Conservation (phyloP, 2,797 vertebrate species). For the Xenops minutus region DNA sequence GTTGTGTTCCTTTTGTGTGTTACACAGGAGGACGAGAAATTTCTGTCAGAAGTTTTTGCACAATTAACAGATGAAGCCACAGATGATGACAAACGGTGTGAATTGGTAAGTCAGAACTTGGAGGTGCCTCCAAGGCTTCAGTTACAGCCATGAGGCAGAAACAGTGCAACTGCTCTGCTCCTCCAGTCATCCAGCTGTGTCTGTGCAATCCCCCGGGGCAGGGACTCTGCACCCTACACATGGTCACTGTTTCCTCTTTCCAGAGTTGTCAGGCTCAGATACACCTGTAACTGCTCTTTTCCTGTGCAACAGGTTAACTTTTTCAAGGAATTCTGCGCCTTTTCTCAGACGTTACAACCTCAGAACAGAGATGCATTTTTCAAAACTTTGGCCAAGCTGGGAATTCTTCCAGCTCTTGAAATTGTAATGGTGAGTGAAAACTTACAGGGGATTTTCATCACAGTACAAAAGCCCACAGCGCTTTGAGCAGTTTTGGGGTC, state of each 20-base stretch:
- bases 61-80: conserved; percentile 97
- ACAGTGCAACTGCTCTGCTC: background rate
- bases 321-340: conserved; percentile 96
- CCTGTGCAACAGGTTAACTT: conserved; percentile 86
- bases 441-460: background rate
- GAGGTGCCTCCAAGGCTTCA: background rate
- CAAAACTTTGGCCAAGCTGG: conserved; percentile 94
- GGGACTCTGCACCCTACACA: background rate
- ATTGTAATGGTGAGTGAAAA: conserved; percentile 91
- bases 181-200: background rate
- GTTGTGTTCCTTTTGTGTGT: conserved; percentile 53
- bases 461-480: accelerated
- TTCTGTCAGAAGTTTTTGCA: conserved; percentile 98
- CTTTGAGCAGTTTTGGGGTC: no score
- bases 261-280: background rate
- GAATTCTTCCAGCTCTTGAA: conserved; percentile 95
- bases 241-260: background rate
- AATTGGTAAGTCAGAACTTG: conserved; percentile 82
- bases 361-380: conserved; percentile 96
- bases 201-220: background rate
- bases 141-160: background rate
- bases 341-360: conserved; percentile 95
- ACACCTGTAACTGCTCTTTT: background rate
- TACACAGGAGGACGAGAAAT: conserved; percentile 94
- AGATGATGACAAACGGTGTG: conserved; percentile 93